These are phyloP conservation scores for Helicolenus hilgendorfi DNA, from an alignment of 2,797 vertebrate genomes.

Conservation along the genomic window DNA sequence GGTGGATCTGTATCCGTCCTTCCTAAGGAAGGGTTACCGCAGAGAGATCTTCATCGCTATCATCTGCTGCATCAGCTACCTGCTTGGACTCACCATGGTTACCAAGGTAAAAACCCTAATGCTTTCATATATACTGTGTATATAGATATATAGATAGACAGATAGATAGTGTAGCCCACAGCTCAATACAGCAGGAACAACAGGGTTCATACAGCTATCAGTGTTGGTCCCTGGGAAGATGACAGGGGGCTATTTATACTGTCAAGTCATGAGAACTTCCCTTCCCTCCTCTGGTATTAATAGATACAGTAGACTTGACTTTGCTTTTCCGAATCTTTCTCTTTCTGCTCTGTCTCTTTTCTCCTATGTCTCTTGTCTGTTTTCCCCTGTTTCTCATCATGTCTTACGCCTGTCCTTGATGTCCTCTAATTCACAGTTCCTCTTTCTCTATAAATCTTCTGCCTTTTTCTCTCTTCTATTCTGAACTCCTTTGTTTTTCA, in stretches of 20 bases:
- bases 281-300: conserved; percentile 41
- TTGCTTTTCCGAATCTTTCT: conserved; percentile 40
- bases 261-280: conserved; percentile 80
- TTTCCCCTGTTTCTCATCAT: not conserved
- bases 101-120: conserved; percentile 90
- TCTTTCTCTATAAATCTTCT: not conserved
- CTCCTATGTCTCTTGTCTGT: not conserved
- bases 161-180: not conserved
- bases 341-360: not conserved
- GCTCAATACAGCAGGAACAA: conserved; percentile 13
- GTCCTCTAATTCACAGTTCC: not conserved
- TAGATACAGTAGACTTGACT: conserved; percentile 54
- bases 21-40: conserved; percentile 99
- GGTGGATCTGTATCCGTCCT: conserved; percentile 99
- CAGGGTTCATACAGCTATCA: conserved; percentile 52
- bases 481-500: not conserved
- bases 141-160: no score
- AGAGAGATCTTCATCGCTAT: conserved; percentile 99
- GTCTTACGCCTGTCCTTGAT: not conserved
- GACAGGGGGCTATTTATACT: conserved; percentile 62
- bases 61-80: conserved; percentile 97
- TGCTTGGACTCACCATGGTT: conserved; percentile 99
- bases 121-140: no score
- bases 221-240: conserved; percentile 38
- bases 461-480: not conserved